Percentiles rank a stretch among this genome's conserved stretches.
phyloP scores from a whole-genome alignment of 64 coral and sea anemone species.

The Cladopsammia gracilis region DNA sequence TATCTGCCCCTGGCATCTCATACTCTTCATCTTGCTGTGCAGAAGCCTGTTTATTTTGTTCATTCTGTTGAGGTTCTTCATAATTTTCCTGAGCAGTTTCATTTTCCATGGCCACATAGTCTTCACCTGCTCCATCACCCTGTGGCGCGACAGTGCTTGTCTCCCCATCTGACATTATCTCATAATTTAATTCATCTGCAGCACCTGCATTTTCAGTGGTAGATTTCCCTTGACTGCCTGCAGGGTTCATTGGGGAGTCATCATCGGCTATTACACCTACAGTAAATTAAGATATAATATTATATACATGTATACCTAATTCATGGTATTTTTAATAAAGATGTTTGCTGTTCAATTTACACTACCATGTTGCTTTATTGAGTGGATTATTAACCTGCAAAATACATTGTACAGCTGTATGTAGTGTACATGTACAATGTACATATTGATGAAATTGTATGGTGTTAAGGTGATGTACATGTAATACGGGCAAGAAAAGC shows the following conservation, averaged over 20 bases:
- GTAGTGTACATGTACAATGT: too few species aligned
- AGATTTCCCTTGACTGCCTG: neutral
- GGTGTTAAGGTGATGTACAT: too few species aligned
- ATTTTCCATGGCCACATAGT: slow-evolving; percentile 6
- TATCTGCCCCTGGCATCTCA: slow-evolving; percentile 4
- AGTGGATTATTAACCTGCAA: too few species aligned
- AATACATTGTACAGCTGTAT: too few species aligned
- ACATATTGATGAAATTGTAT: too few species aligned
- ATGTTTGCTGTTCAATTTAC: too few species aligned
- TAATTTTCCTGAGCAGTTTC: slow-evolving; percentile 17
- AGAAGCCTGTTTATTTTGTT: slow-evolving; percentile 11
- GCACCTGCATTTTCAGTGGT: neutral
- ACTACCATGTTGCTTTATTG: too few species aligned
- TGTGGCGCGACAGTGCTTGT: neutral
- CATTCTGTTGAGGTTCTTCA: slow-evolving; percentile 34
- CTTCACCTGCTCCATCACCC: neutral
- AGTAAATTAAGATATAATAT: neutral
- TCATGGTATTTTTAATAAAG: too few species aligned
- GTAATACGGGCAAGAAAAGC: too few species aligned
- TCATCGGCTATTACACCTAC: neutral
- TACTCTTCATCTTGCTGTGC: slow-evolving; percentile 16
- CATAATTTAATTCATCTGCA: neutral
- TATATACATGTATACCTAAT: too few species aligned
- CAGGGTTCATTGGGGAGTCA: neutral
- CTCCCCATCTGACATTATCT: slow-evolving; percentile 1